Evolutionary conservation across 2,113 vertebrate species (phyloP).

Genomic region (Formicarius rufipectus): DNA sequence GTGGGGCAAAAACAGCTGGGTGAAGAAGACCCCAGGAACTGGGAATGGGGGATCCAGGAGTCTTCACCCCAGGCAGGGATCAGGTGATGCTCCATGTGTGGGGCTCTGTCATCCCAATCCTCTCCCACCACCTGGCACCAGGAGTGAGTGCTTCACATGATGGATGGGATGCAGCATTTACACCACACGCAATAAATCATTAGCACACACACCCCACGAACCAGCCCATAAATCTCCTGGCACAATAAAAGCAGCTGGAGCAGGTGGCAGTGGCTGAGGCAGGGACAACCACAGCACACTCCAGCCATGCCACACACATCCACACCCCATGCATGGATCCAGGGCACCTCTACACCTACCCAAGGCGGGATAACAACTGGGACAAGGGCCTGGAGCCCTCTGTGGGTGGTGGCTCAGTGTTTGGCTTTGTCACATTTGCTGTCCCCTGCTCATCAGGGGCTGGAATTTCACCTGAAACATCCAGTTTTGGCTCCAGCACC

Average conservation of each 20-base stretch:
- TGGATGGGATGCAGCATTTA: not conserved
- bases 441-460: not conserved
- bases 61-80: accelerated
- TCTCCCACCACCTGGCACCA: accelerated
- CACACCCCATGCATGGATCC: accelerated
- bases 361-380: accelerated
- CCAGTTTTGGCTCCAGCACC: not conserved
- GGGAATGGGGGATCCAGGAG: not conserved
- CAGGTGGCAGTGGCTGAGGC: not conserved
- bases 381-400: not conserved
- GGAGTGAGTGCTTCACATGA: accelerated
- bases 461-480: not conserved
- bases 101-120: not conserved
- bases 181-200: not conserved
- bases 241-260: not conserved
- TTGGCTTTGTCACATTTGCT: not conserved
- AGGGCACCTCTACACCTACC: not conserved
- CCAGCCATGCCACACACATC: not conserved
- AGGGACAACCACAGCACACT: not conserved
- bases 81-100: not conserved
- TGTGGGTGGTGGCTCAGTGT: not conserved
- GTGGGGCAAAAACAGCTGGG: accelerated
- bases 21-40: accelerated
- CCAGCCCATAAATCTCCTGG: not conserved
- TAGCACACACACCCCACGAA: not conserved